These are phyloP conservation scores for Casuarius casuarius DNA, from an alignment of 2,113 vertebrate genomes.

Conservation along the genomic window DNA sequence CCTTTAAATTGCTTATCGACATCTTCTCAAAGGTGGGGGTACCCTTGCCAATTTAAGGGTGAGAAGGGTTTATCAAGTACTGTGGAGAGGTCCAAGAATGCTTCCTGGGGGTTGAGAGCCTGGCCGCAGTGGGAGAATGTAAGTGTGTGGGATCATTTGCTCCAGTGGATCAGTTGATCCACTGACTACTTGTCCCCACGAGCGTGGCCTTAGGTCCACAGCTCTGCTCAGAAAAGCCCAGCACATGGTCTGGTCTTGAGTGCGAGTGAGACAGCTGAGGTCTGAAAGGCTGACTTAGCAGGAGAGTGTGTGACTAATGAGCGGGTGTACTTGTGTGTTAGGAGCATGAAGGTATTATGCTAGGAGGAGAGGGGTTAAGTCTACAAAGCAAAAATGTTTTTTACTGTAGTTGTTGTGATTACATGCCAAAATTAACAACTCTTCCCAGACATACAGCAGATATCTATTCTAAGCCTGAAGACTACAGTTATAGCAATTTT, in stretches of 20 bases:
- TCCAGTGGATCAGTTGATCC: too few relatives aligned
- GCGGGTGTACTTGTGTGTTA: not conserved
- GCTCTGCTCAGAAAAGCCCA: not conserved
- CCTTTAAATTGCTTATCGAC: not conserved
- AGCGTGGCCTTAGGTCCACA: not conserved
- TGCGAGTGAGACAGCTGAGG: accelerated
- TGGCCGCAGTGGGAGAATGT: not conserved
- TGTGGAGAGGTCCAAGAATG: not conserved
- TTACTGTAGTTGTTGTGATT: not conserved
- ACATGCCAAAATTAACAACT: not conserved
- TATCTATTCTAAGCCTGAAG: not conserved
- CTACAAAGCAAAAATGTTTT: not conserved
- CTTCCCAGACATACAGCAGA: accelerated
- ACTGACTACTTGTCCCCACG: not conserved
- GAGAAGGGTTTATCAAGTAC: not conserved
- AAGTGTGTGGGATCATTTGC: not conserved
- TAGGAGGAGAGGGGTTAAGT: not conserved
- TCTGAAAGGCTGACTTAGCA: not conserved
- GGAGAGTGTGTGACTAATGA: not conserved
- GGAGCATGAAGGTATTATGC: not conserved
- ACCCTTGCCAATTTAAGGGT: not conserved
- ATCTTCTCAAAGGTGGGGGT: not conserved
- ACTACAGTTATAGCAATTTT: not conserved
- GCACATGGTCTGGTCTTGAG: not conserved
- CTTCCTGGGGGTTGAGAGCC: not conserved